These are phyloP conservation scores for Aphis craccivora DNA, from an alignment of 1,140 invertebrate species.

Conservation along the genomic window DNA sequence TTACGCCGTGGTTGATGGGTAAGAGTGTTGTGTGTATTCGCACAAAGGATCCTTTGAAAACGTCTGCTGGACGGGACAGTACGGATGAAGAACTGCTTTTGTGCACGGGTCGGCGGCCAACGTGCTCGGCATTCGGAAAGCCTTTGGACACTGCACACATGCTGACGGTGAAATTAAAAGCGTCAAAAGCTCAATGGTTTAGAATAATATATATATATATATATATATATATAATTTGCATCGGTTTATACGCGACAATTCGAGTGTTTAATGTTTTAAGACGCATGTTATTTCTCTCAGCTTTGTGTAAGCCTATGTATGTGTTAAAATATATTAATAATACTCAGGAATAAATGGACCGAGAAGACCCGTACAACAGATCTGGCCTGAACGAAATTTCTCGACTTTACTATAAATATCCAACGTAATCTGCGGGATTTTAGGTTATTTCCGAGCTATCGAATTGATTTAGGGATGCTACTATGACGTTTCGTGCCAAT, in stretches of 20 bases:
- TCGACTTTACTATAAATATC: not conserved
- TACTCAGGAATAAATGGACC: not conserved
- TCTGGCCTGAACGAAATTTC: not conserved
- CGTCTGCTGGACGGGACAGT: not conserved
- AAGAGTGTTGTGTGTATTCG: not conserved
- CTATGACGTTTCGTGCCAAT: not conserved
- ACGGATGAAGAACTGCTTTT: not conserved
- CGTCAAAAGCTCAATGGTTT: constrained; percentile 1
- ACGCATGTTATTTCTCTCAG: not conserved
- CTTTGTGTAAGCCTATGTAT: not conserved
- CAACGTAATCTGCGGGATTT: not conserved
- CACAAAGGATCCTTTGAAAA: constrained; percentile 23
- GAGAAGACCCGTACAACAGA: not conserved
- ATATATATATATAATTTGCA: constrained; percentile 2
- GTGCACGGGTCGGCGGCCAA: not conserved
- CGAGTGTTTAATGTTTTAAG: not conserved
- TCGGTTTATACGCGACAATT: not conserved
- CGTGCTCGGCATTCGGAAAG: constrained; percentile 19
- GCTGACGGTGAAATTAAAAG: not conserved
- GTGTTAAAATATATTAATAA: not conserved
- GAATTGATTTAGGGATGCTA: not conserved
- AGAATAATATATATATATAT: constrained; percentile 9
- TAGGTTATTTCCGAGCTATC: not conserved
- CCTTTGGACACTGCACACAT: not conserved
- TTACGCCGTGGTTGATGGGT: not conserved